Evolutionary conservation across 2,888 invertebrate genomes (phyloP).

Genomic region (Drosophila buzzatii): DNA sequence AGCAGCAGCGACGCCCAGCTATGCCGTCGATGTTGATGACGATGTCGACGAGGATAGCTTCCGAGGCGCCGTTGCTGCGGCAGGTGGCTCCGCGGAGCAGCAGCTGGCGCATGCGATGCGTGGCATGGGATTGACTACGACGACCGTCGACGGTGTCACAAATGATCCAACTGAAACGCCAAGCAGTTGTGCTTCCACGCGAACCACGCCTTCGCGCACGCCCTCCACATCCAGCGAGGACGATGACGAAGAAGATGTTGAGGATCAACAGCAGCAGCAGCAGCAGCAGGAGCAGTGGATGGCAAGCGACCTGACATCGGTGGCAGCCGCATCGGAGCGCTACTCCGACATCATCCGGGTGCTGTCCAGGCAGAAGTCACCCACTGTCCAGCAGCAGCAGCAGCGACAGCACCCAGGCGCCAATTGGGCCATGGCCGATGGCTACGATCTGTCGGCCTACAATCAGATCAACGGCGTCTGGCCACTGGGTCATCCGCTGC

Average conservation of each 20-base stretch:
- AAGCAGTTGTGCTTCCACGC: constrained; percentile 43
- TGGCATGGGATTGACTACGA: constrained; percentile 84
- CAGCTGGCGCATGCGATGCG: constrained; percentile 81
- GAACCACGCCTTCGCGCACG: constrained; percentile 24
- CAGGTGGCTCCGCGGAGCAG: constrained; percentile 83
- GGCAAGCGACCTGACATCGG: constrained; percentile 82
- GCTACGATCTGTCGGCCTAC: constrained; percentile 84
- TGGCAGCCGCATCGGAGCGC: constrained; percentile 79
- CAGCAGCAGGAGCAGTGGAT: constrained; percentile 41
- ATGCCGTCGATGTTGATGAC: neutral
- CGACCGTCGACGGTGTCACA: constrained; percentile 58
- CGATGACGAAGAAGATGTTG: constrained; percentile 63
- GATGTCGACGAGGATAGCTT: constrained; percentile 2
- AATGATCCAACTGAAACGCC: constrained; percentile 75
- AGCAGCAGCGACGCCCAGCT: constrained; percentile 81
- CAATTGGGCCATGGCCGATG: constrained; percentile 82
- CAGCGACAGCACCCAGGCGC: constrained; percentile 4
- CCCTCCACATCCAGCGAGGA: constrained; percentile 72
- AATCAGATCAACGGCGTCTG: constrained; percentile 87
- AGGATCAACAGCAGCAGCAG: constrained; percentile 28
- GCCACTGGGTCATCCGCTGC: constrained; percentile 90
- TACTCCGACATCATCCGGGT: constrained; percentile 81
- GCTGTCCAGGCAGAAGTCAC: constrained; percentile 42
- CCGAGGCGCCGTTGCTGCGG: constrained; percentile 29
- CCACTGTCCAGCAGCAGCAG: constrained; percentile 10